Conservation (phyloP, 2,797 vertebrate species). For the Chromis chromis region DNA sequence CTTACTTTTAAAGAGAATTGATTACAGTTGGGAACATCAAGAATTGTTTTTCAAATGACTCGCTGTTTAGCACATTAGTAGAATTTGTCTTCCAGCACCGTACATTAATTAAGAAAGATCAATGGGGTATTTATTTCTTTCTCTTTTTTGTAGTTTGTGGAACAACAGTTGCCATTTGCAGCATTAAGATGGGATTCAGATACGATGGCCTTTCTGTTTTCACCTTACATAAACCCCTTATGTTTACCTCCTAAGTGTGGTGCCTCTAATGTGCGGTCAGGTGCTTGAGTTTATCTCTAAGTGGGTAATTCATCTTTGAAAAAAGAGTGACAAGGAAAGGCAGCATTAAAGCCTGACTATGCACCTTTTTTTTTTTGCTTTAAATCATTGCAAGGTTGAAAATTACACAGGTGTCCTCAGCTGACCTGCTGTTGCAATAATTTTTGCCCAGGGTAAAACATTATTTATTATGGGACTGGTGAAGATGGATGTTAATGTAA, state of each 20-base stretch:
- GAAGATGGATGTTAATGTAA: slow-evolving; percentile 46
- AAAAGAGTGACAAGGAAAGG: slow-evolving; percentile 9
- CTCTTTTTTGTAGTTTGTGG: not conserved
- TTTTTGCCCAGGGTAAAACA: slow-evolving; percentile 11
- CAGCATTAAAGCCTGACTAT: slow-evolving; percentile 41
- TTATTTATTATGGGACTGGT: slow-evolving; percentile 16
- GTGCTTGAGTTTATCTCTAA: slow-evolving; percentile 32
- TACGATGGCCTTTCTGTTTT: not conserved
- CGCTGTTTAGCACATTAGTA: slow-evolving; percentile 9
- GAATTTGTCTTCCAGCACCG: slow-evolving; percentile 17
- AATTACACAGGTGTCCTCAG: slow-evolving; percentile 25
- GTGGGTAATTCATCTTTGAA: slow-evolving; percentile 35
- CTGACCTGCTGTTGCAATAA: slow-evolving; percentile 19
- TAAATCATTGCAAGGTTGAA: slow-evolving; percentile 29
- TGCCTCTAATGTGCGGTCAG: slow-evolving; percentile 24
- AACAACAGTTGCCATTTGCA: not conserved
- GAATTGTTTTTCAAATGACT: slow-evolving; percentile 33
- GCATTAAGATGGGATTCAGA: not conserved
- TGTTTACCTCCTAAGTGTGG: slow-evolving; percentile 1
- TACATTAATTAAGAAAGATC: slow-evolving; percentile 38
- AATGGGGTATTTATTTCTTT: slow-evolving; percentile 7
- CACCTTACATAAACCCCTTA: not conserved
- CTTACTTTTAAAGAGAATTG: slow-evolving; percentile 29
- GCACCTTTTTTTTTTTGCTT: slow-evolving; percentile 14
- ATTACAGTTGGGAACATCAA: slow-evolving; percentile 29